Evolutionary conservation across 2,113 vertebrate genomes (phyloP).

Genomic region (Poeciliopsis turrubarensis): DNA sequence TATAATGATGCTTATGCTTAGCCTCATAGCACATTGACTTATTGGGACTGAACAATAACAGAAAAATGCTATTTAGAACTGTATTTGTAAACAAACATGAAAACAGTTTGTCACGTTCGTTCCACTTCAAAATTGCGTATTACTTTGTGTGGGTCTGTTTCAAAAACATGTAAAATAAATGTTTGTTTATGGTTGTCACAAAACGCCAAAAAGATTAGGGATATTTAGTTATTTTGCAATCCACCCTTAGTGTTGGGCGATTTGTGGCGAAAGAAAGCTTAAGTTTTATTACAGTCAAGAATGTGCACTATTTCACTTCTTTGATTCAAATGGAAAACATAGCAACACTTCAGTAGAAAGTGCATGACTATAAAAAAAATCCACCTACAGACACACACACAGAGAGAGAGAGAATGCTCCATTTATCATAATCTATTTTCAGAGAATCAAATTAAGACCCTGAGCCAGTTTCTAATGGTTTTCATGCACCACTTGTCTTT

Average conservation of each 20-base stretch:
- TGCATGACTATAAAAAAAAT: neutral
- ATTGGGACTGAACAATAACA: no score
- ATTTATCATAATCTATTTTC: slow-evolving; percentile 16
- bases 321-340: neutral
- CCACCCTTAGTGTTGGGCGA: neutral
- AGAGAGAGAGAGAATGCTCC: neutral
- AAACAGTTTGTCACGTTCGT: no score
- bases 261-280: neutral
- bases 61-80: no score
- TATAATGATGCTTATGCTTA: no score
- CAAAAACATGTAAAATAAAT: neutral
- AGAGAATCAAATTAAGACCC: slow-evolving; percentile 44
- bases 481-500: slow-evolving; percentile 58
- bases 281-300: neutral
- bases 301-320: neutral
- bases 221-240: neutral
- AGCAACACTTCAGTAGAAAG: neutral
- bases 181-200: neutral
- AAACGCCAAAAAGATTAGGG: neutral
- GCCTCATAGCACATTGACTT: no score
- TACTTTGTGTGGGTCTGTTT: no score
- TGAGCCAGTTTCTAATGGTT: slow-evolving; percentile 43
- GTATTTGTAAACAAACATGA: no score
- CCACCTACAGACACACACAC: slow-evolving; percentile 1
- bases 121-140: no score